Conservation (phyloP, 2,888 invertebrate species). For the Eupelmus urozonus region DNA sequence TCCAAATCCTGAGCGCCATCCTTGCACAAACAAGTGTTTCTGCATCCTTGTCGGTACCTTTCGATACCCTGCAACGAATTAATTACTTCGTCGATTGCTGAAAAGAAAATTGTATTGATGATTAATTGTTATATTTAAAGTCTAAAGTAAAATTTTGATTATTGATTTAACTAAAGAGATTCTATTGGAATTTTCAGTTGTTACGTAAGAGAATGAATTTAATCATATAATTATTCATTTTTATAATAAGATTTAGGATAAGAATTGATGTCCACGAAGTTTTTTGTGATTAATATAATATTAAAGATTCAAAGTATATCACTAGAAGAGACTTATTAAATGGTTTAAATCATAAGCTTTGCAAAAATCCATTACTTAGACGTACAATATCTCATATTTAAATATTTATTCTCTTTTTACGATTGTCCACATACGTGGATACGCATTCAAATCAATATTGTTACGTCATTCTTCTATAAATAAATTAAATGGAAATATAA, state of each 20-base stretch:
- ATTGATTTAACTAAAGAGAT: neutral
- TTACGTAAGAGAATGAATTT: neutral
- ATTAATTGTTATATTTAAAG: neutral
- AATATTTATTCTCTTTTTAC: too few relatives aligned
- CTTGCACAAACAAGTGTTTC: constrained; percentile 54
- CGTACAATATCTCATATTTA: too few relatives aligned
- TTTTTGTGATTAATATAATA: too few relatives aligned
- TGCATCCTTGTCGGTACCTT: constrained; percentile 67
- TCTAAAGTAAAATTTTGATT: neutral
- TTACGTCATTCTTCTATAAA: too few relatives aligned
- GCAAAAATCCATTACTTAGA: too few relatives aligned
- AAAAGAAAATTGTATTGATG: constrained; percentile 42
- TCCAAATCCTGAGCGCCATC: constrained; percentile 68
- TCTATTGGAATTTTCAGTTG: neutral
- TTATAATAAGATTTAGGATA: neutral
- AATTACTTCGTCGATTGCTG: constrained; percentile 72
- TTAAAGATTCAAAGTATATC: too few relatives aligned
- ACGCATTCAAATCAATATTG: too few relatives aligned
- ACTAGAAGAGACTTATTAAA: too few relatives aligned
- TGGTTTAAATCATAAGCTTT: too few relatives aligned
- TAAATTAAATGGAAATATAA: too few relatives aligned
- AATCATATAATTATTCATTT: neutral
- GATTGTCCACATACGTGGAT: too few relatives aligned
- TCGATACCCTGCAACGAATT: constrained; percentile 65
- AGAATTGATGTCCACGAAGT: too few relatives aligned